Base-by-base conservation (phyloP, 2,113 vertebrate genomes). In the Raja brachyura region DNA sequence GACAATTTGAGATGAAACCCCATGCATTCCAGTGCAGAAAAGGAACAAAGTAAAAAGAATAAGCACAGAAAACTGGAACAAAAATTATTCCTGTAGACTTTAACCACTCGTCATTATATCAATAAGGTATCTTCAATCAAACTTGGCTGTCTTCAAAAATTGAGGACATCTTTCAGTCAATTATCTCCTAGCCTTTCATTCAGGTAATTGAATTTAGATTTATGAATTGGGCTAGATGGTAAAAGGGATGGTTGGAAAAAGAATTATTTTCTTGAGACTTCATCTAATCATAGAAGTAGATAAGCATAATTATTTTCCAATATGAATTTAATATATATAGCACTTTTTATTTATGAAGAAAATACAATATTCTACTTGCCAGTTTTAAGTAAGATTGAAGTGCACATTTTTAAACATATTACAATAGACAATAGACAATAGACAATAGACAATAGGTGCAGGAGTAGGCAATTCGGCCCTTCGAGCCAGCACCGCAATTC, bases 271-370 rank as follows among this genome's bases (percentile, higher is more conserved):
- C 79, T 63, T 86, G 56, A 88, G 59, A 61, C n/a, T n/a, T 88
- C 59, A 66, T 66, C 83, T 33, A 63, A 88, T 63, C 59, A 88
- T 28, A 88, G 63, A 88, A 88, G 59, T 88, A 63, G 83, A 88
- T 88, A 88, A 88, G 83, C 83, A 33, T 88, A 88, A 88, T 88
- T 88, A 88, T 88, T 31, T 88, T 63, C 83, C 61, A 61, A 88
- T n/a, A 66, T 63, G 83, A 66, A 88, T 88, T 88, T 63, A 88
- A 88, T 88, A 63, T 88, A 66, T 59, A 63, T n/a, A 63, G 59
- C n/a, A 31, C 16, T 88, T 88, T n/a, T 63, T 88, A 88, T 66
- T 88, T 88, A 88, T 63, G 59, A 63, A 63, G 59, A 66, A 88
- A 63, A 88, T 88, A 88, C 59, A 33, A 88, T 88, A 63, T 86